phyloP scores from a whole-genome alignment of 1,140 invertebrate genomes.

The Schlechtendalia chinensis region DNA sequence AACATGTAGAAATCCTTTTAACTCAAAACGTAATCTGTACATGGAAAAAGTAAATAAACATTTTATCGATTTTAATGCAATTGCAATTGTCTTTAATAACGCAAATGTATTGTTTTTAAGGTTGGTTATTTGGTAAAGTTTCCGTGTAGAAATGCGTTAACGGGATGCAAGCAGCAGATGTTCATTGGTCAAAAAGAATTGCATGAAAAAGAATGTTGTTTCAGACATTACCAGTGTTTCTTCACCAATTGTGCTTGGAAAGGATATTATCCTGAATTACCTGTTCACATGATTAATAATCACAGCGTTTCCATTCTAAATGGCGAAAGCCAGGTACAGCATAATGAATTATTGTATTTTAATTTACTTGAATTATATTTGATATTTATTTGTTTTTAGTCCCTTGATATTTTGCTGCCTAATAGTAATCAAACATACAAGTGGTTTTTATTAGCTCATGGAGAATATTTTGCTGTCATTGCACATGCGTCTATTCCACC shows the following conservation, averaged over 20 bases:
- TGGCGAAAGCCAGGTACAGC: slow-evolving; percentile 50
- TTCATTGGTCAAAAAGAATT: slow-evolving; percentile 51
- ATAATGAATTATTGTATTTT: not conserved
- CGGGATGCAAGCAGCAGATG: slow-evolving; percentile 52
- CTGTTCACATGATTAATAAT: slow-evolving; percentile 50
- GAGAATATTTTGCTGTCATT: slow-evolving; percentile 18
- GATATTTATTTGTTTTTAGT: no score
- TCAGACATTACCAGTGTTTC: slow-evolving; percentile 53
- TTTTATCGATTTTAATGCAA: not conserved
- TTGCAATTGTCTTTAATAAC: not conserved
- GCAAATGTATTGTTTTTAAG: slow-evolving; percentile 25
- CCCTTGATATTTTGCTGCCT: slow-evolving; percentile 14
- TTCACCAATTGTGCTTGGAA: slow-evolving; percentile 52
- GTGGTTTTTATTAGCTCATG: slow-evolving; percentile 27
- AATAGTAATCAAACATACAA: slow-evolving; percentile 16
- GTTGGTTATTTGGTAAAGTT: slow-evolving; percentile 53
- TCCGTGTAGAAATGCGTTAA: slow-evolving; percentile 53
- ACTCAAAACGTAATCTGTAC: slow-evolving; percentile 52
- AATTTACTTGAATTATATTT: not conserved
- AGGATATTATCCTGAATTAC: slow-evolving; percentile 52
- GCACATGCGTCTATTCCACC: not conserved
- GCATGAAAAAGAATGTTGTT: slow-evolving; percentile 53
- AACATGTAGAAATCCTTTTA: slow-evolving; percentile 53
- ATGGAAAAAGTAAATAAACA: slow-evolving; percentile 53
- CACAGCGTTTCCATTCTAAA: slow-evolving; percentile 50